Base-by-base conservation (phyloP, 2,888 invertebrate species). In the Hydraecia micacea region DNA sequence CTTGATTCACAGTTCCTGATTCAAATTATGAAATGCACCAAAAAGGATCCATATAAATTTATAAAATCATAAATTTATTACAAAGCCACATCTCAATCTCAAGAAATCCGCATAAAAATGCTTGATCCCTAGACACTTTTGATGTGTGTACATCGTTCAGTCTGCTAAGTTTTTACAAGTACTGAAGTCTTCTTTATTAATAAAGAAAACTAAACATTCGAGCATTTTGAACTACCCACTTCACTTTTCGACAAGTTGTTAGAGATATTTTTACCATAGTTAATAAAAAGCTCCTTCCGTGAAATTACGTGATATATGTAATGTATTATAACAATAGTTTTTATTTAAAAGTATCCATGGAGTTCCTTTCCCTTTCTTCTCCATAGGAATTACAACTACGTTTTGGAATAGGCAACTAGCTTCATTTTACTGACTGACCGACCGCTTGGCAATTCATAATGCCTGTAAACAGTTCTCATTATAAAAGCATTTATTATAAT, bases 111-210 rank as follows among this genome's bases (percentile, higher is more conserved):
- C n/a, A n/a, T n/a, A n/a, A n/a, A n/a, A n/a, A n/a, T n/a, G n/a
- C n/a, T n/a, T n/a, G n/a, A n/a, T n/a, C n/a, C n/a, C n/a, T n/a
- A n/a, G n/a, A n/a, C n/a, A n/a, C n/a, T n/a, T n/a, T n/a, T n/a
- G n/a, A n/a, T n/a, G n/a, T n/a, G n/a, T n/a, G n/a, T n/a, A n/a
- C 15, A 73, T 66, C 28, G 62, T 75, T 80, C 62, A 69, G 75
- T 75, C 55, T 66, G 60, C 60, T 70, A 75, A 79, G 70, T 75
- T 83, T 74, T 70, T 62, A 68, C 60, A 69, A 73, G 68, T 36
- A 73, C 55, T 42, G 52, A 67, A 82, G 39, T 75, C 13, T 63
- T 58, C 58, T 69, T n/a, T 28, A 49, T 36, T 21, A 52, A 9
- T n/a, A n/a, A n/a, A n/a, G n/a, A 75, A 62, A 73, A 79, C 36